A percentile compares a stretch with the other conserved stretches of the same genome.
phyloP scores from a whole-genome alignment of 2,888 invertebrate genomes.

The Maniola hyperantus region DNA sequence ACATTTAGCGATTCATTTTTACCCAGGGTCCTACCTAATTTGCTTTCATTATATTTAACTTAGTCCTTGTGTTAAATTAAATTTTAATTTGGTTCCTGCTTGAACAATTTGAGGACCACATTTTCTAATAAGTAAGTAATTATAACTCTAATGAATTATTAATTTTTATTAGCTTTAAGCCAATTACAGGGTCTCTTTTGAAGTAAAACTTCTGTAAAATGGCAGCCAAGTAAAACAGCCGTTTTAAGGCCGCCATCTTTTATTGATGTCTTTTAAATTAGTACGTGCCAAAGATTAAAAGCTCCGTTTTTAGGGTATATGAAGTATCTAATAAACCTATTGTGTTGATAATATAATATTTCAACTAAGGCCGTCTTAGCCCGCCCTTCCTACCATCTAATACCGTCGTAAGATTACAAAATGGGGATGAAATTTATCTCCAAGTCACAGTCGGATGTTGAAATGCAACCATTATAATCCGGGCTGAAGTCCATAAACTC shows the following conservation, averaged over 20 bases:
- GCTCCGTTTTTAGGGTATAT: no score
- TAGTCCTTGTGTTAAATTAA: neutral
- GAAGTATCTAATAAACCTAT: no score
- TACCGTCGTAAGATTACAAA: neutral
- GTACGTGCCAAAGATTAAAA: no score
- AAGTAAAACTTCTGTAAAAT: no score
- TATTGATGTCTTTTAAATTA: no score
- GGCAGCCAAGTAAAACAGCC: no score
- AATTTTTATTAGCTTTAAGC: neutral
- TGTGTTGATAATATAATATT: no score
- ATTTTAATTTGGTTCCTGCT: conserved; percentile 8
- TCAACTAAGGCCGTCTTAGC: neutral
- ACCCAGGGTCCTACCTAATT: neutral
- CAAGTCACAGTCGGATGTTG: conserved; percentile 27
- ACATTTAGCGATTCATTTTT: no score
- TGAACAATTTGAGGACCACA: neutral
- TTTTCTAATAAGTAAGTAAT: conserved; percentile 3
- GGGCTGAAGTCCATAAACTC: no score
- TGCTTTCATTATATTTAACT: conserved; percentile 15
- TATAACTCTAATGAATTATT: conserved; percentile 2
- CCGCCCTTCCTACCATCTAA: neutral
- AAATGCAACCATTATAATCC: conserved; percentile 21
- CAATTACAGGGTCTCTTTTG: neutral
- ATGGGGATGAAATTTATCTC: conserved; percentile 35
- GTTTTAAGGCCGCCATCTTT: no score